These are phyloP conservation scores for Nerophis lumbriciformis DNA, from an alignment of 2,113 vertebrate species.

Conservation along the genomic window DNA sequence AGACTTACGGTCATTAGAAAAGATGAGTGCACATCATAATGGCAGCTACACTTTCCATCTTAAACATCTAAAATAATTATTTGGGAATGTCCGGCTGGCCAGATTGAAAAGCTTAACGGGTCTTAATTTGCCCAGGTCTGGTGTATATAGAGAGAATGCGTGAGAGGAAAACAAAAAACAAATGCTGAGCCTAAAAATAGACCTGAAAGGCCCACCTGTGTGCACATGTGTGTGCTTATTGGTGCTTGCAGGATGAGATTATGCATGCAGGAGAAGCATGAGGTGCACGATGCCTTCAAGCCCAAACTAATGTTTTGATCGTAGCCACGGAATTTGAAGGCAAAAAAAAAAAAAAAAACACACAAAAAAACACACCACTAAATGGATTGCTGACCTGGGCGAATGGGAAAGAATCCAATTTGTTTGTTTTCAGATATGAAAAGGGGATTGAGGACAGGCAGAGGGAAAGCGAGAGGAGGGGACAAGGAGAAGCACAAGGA, in stretches of 20 bases:
- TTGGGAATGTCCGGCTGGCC: too few species aligned
- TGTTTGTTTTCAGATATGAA: conserved; percentile 35
- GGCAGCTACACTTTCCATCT: too few species aligned
- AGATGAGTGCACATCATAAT: too few species aligned
- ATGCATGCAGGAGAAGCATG: conserved; percentile 24
- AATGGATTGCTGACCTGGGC: conserved; percentile 39
- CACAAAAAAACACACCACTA: not conserved
- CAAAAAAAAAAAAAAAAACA: not conserved
- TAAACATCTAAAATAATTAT: too few species aligned
- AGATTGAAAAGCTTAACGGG: too few species aligned
- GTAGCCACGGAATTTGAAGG: not conserved
- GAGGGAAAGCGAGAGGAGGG: conserved; percentile 9
- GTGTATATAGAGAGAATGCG: accelerated
- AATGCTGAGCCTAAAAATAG: conserved; percentile 40
- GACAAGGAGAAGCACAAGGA: conserved; percentile 24
- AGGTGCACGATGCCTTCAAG: conserved; percentile 19
- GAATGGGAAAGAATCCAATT: conserved; percentile 49
- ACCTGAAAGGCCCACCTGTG: conserved; percentile 40
- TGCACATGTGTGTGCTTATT: conserved; percentile 31
- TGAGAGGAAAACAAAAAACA: not conserved
- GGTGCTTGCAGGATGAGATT: conserved; percentile 45
- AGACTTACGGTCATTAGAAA: too few species aligned
- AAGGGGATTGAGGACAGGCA: conserved; percentile 43
- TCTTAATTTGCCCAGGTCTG: not conserved
- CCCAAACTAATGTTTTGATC: conserved; percentile 30